These are phyloP conservation scores for Melanostoma mellinum DNA, from an alignment of 2,888 invertebrate species.

Conservation along the genomic window DNA sequence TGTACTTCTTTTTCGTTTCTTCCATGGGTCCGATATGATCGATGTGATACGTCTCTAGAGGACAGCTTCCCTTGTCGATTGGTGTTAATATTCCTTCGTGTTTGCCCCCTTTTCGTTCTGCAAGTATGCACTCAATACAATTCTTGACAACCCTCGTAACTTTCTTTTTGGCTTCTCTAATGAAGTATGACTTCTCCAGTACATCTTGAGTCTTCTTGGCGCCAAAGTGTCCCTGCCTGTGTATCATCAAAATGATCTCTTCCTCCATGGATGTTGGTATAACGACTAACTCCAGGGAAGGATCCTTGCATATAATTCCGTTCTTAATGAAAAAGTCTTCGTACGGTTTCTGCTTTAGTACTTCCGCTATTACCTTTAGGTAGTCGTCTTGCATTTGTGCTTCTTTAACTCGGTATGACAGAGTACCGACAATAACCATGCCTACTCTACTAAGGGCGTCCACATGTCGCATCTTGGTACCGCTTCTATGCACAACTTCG, in stretches of 20 bases:
- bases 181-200: constrained; percentile 75
- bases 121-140: neutral
- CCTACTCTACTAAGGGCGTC: constrained; percentile 6
- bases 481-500: neutral
- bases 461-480: too few relatives aligned
- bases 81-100: constrained; percentile 75
- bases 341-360: constrained; percentile 43
- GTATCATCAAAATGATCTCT: too few relatives aligned
- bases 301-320: constrained; percentile 60
- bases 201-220: constrained; percentile 74
- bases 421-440: neutral
- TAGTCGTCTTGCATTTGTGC: constrained; percentile 17
- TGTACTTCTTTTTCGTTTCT: too few relatives aligned
- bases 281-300: constrained; percentile 72
- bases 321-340: constrained; percentile 55
- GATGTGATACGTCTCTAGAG: constrained; percentile 68
- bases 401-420: constrained; percentile 9
- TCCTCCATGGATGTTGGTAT: too few relatives aligned
- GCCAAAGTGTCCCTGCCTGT: constrained; percentile 56
- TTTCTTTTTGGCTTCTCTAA: constrained; percentile 39
- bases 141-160: too few relatives aligned
- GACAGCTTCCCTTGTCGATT: constrained; percentile 66
- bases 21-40: constrained; percentile 78
- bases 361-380: neutral
- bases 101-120: constrained; percentile 73